phyloP scores from a whole-genome alignment of 2,113 vertebrate genomes.

The Nestor notabilis region DNA sequence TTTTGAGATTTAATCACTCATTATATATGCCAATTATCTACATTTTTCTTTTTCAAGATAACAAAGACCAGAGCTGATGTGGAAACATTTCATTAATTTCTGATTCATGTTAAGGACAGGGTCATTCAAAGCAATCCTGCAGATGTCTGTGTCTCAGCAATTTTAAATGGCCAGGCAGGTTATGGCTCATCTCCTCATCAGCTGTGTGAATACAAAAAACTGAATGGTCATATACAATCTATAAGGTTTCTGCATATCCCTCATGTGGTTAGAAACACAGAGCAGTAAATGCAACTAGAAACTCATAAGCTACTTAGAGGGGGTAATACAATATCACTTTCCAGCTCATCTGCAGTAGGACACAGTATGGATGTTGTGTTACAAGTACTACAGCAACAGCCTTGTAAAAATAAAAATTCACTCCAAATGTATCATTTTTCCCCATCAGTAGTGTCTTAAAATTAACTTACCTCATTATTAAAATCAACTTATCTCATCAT shows the following conservation, averaged over 20 bases:
- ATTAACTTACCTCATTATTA: not conserved
- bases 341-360: not conserved
- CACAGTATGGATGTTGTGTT: not conserved
- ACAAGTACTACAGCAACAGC: not conserved
- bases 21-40: not conserved
- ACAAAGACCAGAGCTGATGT: not conserved
- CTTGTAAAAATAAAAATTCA: not conserved
- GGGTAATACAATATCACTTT: not conserved
- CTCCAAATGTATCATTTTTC: not conserved
- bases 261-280: not conserved
- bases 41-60: not conserved
- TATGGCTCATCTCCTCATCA: not conserved
- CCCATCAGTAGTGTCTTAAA: not conserved
- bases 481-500: not conserved
- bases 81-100: not conserved
- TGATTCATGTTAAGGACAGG: not conserved
- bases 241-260: not conserved
- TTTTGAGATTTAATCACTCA: not conserved
- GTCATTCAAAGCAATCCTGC: not conserved
- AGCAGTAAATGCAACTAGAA: not conserved
- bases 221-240: not conserved
- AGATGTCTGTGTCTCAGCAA: not conserved
- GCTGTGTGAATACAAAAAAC: not conserved
- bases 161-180: not conserved
- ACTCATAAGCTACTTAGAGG: not conserved